Evolutionary conservation across 2,888 invertebrate species (phyloP), one percentile per base, ranked within the genome.

Genomic region (Erebia epiphron): DNA sequence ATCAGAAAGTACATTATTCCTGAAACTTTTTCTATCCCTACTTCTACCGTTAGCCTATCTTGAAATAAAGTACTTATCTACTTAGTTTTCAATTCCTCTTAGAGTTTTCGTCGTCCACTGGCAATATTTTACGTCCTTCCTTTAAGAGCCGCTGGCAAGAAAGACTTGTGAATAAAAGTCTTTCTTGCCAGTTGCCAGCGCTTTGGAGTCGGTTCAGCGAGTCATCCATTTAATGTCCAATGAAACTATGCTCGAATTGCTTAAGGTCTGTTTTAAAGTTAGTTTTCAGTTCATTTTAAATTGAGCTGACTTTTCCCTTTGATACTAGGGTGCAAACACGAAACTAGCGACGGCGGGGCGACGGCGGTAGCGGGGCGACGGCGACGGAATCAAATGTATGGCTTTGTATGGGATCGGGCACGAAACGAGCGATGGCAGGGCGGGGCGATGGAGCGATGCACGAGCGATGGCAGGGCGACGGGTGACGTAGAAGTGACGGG

Each of bases 81-180:
- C 58, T 58, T 58, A 58, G 35, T 58, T 26, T 58, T 58, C 58
- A 58, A 35, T 60, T 60, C 60, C 60, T 60, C 16, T 41, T 41
- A 41, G 35, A 41, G 16, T 60, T 41, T 41, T 60, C 43, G 41
- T 60, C 16, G 60, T 41, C 43, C 41, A 11, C n/a, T 35, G 60
- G 41, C 16, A 1, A 16, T 60, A 60, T 41, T 60, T 60, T 43
- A 35, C 35, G 41, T 35, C 14, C 26, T 35, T 41, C 35, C 35
- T 26, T 3, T 35, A 35, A 35, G 35, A 35, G 35, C 35, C 35
- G 35, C 35, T 35, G 35, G 35, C 35, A 35, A 35, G 35, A 35
- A 35, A 35, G 35, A 35, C 35, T 35, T 35, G 7, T 7, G 35
- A 35, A 43, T 41, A 43, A 43, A 41, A 60, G 41, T 41, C n/a